Percentiles rank a stretch among this genome's conserved stretches.
phyloP scores from a whole-genome alignment of 2,888 invertebrate genomes.

The Eledona agricola region DNA sequence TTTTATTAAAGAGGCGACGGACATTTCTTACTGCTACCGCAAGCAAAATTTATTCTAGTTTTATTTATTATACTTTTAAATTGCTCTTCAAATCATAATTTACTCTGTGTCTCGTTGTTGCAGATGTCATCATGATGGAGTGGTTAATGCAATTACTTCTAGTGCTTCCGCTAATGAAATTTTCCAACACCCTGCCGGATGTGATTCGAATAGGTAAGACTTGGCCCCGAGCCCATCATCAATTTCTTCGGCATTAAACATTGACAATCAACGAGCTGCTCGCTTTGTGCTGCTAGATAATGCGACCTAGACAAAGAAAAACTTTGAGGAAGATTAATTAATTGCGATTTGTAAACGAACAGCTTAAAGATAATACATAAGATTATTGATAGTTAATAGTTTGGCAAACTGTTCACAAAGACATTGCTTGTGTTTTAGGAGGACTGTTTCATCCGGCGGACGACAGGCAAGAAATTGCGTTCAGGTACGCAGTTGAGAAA shows the following conservation, averaged over 20 bases:
- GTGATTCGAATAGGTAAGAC: conserved; percentile 65
- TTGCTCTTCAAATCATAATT: conserved; percentile 5
- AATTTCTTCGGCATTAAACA: conserved; percentile 1
- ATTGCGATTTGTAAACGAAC: too few species aligned
- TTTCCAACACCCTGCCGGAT: conserved; percentile 59
- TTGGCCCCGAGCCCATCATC: conserved; percentile 3
- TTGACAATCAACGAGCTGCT: background rate
- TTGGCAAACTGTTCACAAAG: conserved; percentile 24
- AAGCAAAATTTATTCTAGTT: background rate
- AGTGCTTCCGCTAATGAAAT: conserved; percentile 45
- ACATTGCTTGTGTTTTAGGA: conserved; percentile 65
- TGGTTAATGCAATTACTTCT: conserved; percentile 46
- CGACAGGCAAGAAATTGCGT: conserved; percentile 89
- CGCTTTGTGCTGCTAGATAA: too few species aligned
- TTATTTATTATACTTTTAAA: background rate
- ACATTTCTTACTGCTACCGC: background rate
- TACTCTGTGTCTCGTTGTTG: conserved; percentile 40
- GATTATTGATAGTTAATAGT: conserved; percentile 38
- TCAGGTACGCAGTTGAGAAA: conserved; percentile 90
- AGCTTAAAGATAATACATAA: conserved; percentile 32
- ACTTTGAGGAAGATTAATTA: too few species aligned
- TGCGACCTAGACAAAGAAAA: too few species aligned
- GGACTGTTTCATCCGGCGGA: conserved; percentile 89
- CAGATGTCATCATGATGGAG: conserved; percentile 53
- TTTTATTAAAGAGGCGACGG: conserved; percentile 1